Conservation (phyloP, 2,113 vertebrate genomes). For the Mesocricetus auratus region DNA sequence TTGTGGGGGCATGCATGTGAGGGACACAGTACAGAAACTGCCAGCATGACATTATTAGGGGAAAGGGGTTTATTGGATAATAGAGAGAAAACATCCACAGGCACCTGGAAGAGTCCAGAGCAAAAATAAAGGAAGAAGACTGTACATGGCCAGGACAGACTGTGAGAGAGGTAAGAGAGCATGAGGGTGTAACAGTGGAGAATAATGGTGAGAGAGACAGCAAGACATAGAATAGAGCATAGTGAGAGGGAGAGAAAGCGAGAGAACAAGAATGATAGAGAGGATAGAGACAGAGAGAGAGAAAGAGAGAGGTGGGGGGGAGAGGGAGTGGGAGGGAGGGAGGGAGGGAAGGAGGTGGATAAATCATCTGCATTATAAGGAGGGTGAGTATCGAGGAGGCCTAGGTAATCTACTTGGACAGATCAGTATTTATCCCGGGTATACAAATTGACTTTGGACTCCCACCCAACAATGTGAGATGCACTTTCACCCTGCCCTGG, state of each 20-base stretch:
- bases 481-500: no score
- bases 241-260: neutral
- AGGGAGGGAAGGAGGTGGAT: neutral
- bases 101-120: neutral
- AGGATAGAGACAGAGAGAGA: neutral
- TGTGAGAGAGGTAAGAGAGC: neutral
- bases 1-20: neutral
- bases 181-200: neutral
- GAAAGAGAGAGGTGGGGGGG: neutral
- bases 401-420: no score
- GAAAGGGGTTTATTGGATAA: neutral
- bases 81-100: neutral
- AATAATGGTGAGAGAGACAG: neutral
- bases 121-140: neutral
- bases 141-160: neutral
- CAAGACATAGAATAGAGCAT: neutral
- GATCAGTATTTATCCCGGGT: no score
- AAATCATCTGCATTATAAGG: neutral
- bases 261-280: neutral
- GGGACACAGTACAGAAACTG: neutral
- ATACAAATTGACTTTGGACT: no score
- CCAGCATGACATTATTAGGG: neutral
- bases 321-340: no score
- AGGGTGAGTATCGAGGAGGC: no score
- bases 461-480: no score